Evolutionary conservation across 1,140 invertebrate genomes (phyloP), one percentile per base, ranked within the genome.

Genomic region (Drosophila orosa): DNA sequence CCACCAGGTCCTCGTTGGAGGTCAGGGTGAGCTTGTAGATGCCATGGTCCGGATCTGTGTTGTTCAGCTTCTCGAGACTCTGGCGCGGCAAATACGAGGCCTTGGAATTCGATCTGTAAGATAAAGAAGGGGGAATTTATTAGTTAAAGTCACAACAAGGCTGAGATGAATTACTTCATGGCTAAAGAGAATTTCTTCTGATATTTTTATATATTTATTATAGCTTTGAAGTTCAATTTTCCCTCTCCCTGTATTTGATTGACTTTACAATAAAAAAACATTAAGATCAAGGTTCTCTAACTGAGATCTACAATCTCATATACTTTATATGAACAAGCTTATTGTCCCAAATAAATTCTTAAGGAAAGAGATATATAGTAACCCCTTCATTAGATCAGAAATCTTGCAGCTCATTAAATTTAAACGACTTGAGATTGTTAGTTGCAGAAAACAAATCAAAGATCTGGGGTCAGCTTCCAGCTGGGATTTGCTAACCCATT

Each of bases 21-120:
- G 95, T 96, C 92, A 96, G 94, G 2, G 95, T 96, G 31, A 95
- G 92, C 81, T 96, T 95, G 92, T 96, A 96, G 82, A 95, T 96
- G 54, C 96, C 96, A 83, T 96, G 95, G 80, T 96, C 94, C 5
- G 94, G 94, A 72, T 94, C 94, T 27, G 91, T 83, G 17, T 89
- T 94, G 44, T 94, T 94, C 25, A 94, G 92, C 73, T 93, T 92
- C 66, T 95, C 95, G 29, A 94, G 92, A 80, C 96, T 95, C 63
- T 95, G 93, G 17, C 95, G 93, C 3, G 95, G 94, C 92, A 96
- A 92, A 90, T 96, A 96, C 37, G 96, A 96, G 63, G 95, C 95
- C 92, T 96, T 96, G 17, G 96, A 96, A 81, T 96, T 95, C 79
- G 95, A 96, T 93, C 96, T 96, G 93, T 5, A 94, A 94, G 17